phyloP scores from a whole-genome alignment of 2,113 vertebrate genomes.

The Anthoscopus minutus region DNA sequence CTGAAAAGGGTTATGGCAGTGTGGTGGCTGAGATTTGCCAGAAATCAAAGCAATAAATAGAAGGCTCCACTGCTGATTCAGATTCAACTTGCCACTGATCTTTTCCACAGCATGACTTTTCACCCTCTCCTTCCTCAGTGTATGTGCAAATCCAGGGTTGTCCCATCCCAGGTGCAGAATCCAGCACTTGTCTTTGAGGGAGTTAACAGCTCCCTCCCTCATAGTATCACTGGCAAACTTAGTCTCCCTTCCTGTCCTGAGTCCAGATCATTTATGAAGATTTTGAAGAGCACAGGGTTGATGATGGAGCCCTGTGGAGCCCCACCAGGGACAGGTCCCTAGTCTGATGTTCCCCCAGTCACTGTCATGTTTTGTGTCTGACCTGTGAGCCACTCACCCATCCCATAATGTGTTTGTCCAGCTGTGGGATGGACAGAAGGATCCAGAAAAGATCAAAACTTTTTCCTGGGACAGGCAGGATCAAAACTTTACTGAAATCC shows the following conservation, averaged over 20 bases:
- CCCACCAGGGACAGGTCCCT: neutral
- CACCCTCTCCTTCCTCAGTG: neutral
- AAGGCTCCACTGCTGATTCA: neutral
- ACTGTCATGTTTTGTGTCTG: accelerated
- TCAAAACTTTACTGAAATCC: neutral
- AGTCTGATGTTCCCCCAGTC: neutral
- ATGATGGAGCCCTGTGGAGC: neutral
- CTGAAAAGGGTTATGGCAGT: neutral
- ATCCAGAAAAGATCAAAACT: too few relatives aligned
- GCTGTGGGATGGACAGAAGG: neutral
- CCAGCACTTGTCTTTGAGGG: neutral
- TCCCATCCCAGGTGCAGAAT: neutral
- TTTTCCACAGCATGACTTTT: neutral
- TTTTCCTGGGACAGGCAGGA: neutral
- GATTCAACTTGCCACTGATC: neutral
- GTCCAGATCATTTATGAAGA: neutral
- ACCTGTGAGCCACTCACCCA: neutral
- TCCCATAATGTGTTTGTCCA: neutral
- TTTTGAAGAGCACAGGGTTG: neutral
- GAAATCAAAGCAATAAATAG: neutral
- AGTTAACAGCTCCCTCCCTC: neutral
- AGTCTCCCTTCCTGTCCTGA: too few relatives aligned
- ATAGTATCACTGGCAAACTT: neutral
- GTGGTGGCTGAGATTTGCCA: neutral
- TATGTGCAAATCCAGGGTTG: neutral